Percentiles rank a stretch among this genome's conserved stretches.
These are phyloP conservation scores for Pseudoips prasinana DNA, from an alignment of 2,888 invertebrate species.

Conservation along the genomic window DNA sequence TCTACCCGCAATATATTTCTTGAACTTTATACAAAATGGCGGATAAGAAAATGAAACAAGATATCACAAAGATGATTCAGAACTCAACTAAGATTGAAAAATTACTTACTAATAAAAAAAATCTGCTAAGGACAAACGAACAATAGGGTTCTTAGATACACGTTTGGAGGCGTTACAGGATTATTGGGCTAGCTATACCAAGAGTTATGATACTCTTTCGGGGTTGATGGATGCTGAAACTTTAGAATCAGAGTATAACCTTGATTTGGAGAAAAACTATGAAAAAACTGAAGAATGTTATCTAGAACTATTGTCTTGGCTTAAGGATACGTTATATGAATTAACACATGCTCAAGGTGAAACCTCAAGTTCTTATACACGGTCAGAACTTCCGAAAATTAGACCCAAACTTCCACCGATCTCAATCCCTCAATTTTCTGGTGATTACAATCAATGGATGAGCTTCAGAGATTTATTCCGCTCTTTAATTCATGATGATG, in stretches of 20 bases:
- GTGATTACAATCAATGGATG: conserved; percentile 17
- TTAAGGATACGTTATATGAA: conserved; percentile 1
- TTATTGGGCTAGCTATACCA: too few relatives aligned
- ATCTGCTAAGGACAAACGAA: too few relatives aligned
- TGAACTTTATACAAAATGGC: too few relatives aligned
- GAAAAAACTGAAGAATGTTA: conserved; percentile 1
- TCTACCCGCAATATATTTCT: too few relatives aligned
- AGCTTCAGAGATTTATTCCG: conserved; percentile 16
- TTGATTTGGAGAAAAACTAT: conserved; percentile 1
- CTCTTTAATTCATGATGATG: conserved; percentile 16
- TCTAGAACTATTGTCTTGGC: conserved; percentile 1
- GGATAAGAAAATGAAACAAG: too few relatives aligned
- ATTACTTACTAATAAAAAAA: too few relatives aligned
- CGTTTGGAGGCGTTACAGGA: too few relatives aligned
- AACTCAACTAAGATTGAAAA: too few relatives aligned
- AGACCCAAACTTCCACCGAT: conserved; percentile 12
- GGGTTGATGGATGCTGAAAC: neutral
- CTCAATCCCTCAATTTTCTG: conserved; percentile 11
- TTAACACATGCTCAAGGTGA: neutral
- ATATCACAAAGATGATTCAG: too few relatives aligned
- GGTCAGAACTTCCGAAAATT: neutral
- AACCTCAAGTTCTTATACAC: conserved; percentile 1
- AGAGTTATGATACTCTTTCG: too few relatives aligned
- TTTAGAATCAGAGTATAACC: neutral
- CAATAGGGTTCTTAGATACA: too few relatives aligned